Evolutionary conservation across 2,797 vertebrate genomes (phyloP).

Genomic region (Remorina albescens): DNA sequence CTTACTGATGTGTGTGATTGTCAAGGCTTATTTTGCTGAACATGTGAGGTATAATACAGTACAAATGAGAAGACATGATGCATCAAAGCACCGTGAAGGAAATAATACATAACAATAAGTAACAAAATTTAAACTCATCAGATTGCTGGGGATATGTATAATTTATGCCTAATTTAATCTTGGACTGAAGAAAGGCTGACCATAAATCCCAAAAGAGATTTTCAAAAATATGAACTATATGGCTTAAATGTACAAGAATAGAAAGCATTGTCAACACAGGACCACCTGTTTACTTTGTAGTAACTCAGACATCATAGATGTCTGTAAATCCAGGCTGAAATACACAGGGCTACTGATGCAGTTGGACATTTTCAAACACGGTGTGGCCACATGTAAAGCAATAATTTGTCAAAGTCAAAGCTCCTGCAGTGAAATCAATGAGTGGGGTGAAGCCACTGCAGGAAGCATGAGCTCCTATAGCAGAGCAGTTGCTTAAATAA

Average conservation of each 20-base stretch:
- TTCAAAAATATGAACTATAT: too few relatives aligned
- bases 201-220: too few relatives aligned
- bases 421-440: neutral
- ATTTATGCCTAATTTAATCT: too few relatives aligned
- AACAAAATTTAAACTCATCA: neutral
- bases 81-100: too few relatives aligned
- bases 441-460: neutral
- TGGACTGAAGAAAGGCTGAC: neutral
- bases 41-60: neutral
- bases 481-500: too few relatives aligned
- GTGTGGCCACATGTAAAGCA: neutral
- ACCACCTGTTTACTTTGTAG: too few relatives aligned
- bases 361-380: neutral
- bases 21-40: neutral
- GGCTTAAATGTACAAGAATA: too few relatives aligned
- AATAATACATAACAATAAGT: constrained; percentile 1
- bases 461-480: neutral
- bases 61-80: neutral
- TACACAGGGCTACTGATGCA: neutral
- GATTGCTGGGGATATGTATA: too few relatives aligned
- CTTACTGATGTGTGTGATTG: constrained; percentile 29
- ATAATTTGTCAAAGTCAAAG: neutral
- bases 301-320: too few relatives aligned
- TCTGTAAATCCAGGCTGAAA: neutral
- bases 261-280: too few relatives aligned